phyloP scores from a whole-genome alignment of 2,113 vertebrate species.

The Motacilla alba region DNA sequence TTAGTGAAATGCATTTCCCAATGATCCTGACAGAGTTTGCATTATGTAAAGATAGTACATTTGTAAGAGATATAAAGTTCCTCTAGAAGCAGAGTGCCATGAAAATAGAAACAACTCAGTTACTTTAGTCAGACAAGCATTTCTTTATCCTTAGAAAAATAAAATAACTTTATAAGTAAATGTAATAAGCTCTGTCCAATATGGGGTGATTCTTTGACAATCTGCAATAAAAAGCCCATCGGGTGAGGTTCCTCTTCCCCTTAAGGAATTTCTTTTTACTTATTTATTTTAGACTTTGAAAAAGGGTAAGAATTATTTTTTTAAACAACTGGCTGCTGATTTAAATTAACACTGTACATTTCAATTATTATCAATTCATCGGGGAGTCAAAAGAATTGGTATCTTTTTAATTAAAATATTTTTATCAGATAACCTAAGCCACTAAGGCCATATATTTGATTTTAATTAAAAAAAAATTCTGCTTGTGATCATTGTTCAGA shows the following conservation, averaged over 20 bases:
- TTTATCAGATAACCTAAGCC: slow-evolving; percentile 77
- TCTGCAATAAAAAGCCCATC: background rate
- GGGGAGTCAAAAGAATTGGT: slow-evolving; percentile 24
- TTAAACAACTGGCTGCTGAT: background rate
- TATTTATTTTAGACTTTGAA: slow-evolving; percentile 13
- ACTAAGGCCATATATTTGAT: slow-evolving; percentile 75
- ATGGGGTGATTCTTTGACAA: background rate
- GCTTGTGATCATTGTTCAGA: slow-evolving; percentile 75
- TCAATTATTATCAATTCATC: slow-evolving; percentile 51
- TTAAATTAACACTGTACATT: slow-evolving; percentile 56
- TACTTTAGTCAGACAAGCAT: background rate
- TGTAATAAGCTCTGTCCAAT: background rate
- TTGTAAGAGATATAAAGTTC: background rate
- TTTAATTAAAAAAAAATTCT: slow-evolving; percentile 78
- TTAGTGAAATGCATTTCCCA: background rate
- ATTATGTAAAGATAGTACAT: background rate
- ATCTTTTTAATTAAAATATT: slow-evolving; percentile 72
- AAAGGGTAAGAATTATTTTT: slow-evolving; percentile 2
- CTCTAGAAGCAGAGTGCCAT: background rate
- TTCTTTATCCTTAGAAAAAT: background rate
- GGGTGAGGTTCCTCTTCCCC: background rate
- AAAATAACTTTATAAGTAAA: background rate
- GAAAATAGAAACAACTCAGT: background rate
- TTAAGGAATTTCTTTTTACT: background rate
- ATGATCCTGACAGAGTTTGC: background rate